Evolutionary conservation across 2,113 vertebrate genomes (phyloP).

Genomic region (Myocastor coypus): DNA sequence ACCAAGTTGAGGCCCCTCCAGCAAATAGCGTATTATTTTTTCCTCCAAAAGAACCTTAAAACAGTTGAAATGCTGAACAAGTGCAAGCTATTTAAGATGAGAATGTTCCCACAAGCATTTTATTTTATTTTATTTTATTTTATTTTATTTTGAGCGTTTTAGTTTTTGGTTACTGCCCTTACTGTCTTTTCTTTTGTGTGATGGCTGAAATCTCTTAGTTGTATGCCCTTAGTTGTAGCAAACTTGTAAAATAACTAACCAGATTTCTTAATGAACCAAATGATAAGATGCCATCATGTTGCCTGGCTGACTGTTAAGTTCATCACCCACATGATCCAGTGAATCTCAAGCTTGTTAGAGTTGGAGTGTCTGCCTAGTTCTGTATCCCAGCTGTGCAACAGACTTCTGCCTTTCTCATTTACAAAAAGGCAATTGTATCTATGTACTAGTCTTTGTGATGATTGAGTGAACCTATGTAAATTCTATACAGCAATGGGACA

Average conservation of each 20-base stretch:
- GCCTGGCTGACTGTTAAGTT: not conserved
- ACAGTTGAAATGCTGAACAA: not conserved
- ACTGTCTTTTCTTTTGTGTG: not conserved
- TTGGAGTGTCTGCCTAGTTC: not conserved
- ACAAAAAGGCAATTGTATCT: not conserved
- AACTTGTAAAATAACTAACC: conserved; percentile 12
- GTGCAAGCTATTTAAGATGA: not conserved
- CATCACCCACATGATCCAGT: not conserved
- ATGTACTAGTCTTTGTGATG: not conserved
- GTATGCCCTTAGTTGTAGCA: not conserved
- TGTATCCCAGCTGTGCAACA: not conserved
- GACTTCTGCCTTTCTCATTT: not conserved
- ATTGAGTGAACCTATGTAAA: not conserved
- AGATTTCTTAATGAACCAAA: conserved; percentile 14
- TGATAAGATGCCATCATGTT: not conserved
- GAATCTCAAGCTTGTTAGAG: not conserved
- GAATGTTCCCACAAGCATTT: not conserved
- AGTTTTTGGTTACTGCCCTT: not conserved
- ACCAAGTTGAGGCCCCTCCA: not conserved
- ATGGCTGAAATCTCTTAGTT: conserved; percentile 5
- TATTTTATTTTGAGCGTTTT: not conserved
- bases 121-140: not conserved
- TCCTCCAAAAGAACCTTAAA: not conserved
- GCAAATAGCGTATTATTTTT: not conserved
- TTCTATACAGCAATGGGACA: conserved; percentile 11